Conservation (phyloP, 2,888 invertebrate genomes). For the Alsophila aescularia region DNA sequence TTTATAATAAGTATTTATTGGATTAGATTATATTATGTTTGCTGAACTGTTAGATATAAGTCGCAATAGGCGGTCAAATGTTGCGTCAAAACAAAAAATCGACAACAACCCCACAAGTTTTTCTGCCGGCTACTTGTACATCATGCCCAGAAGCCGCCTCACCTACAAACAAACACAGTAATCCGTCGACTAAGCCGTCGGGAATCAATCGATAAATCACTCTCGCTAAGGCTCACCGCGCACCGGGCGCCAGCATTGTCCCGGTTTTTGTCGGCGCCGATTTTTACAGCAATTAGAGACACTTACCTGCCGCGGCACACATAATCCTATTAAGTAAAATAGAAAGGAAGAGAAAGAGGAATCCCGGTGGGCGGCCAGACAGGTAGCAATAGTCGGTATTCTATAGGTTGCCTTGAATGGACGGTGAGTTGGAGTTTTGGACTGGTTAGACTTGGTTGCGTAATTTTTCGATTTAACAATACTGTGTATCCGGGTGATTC, state of each 20-base stretch:
- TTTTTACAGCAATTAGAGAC: slow-evolving; percentile 83
- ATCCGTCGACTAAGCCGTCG: slow-evolving; percentile 58
- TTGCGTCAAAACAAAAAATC: background rate
- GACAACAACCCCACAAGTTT: background rate
- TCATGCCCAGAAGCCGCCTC: slow-evolving; percentile 58
- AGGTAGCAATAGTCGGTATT: slow-evolving; percentile 35
- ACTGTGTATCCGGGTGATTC: no score
- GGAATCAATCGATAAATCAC: slow-evolving; percentile 79
- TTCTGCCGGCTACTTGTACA: background rate
- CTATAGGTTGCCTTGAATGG: slow-evolving; percentile 33
- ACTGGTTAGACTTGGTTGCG: slow-evolving; percentile 33
- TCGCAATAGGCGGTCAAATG: background rate
- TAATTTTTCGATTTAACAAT: slow-evolving; percentile 22
- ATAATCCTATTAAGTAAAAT: slow-evolving; percentile 71
- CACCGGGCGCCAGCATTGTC: slow-evolving; percentile 74
- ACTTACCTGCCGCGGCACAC: slow-evolving; percentile 76
- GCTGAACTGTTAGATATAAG: background rate
- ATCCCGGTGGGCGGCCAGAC: slow-evolving; percentile 63
- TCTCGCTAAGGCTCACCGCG: slow-evolving; percentile 67
- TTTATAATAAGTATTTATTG: no score
- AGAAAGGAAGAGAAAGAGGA: slow-evolving; percentile 47
- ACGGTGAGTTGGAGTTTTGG: slow-evolving; percentile 31
- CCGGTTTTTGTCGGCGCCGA: slow-evolving; percentile 71
- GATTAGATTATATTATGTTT: no score
- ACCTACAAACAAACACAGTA: slow-evolving; percentile 74